Evolutionary conservation across 2,888 invertebrate genomes (phyloP).

Genomic region (Trichopoda pennipes): DNA sequence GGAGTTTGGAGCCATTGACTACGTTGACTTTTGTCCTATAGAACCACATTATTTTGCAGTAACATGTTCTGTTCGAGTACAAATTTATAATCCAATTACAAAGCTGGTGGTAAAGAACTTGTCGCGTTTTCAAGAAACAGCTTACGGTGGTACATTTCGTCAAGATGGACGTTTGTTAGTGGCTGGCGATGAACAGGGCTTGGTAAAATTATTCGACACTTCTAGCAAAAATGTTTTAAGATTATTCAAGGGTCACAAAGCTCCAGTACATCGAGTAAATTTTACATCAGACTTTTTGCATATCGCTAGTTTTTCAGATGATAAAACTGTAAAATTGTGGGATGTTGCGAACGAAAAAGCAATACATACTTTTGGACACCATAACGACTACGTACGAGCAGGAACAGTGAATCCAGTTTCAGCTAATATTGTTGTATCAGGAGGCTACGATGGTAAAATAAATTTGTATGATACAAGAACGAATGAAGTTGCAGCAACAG

Average conservation of each 20-base stretch:
- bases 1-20: conserved; percentile 95
- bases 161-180: conserved; percentile 91
- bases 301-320: conserved; percentile 94
- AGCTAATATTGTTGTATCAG: conserved; percentile 89
- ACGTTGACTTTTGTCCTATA: conserved; percentile 93
- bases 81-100: conserved; percentile 92
- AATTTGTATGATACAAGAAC: conserved; percentile 93
- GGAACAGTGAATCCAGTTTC: conserved; percentile 90
- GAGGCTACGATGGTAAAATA: conserved; percentile 93
- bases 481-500: conserved; percentile 85
- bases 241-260: conserved; percentile 91
- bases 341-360: conserved; percentile 92
- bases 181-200: conserved; percentile 94
- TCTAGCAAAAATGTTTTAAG: conserved; percentile 90
- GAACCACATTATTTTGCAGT: conserved; percentile 96
- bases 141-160: conserved; percentile 92
- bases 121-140: conserved; percentile 90
- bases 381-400: conserved; percentile 91
- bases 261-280: conserved; percentile 89
- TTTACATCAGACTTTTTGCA: conserved; percentile 90
- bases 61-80: conserved; percentile 94
- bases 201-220: conserved; percentile 93
- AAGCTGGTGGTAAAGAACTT: conserved; percentile 91
- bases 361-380: conserved; percentile 85
- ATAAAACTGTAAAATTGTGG: conserved; percentile 93